Percentiles rank a stretch among this genome's conserved stretches.
These are phyloP conservation scores for Perodicticus potto DNA, from an alignment of 2,797 vertebrate genomes.

Conservation along the genomic window DNA sequence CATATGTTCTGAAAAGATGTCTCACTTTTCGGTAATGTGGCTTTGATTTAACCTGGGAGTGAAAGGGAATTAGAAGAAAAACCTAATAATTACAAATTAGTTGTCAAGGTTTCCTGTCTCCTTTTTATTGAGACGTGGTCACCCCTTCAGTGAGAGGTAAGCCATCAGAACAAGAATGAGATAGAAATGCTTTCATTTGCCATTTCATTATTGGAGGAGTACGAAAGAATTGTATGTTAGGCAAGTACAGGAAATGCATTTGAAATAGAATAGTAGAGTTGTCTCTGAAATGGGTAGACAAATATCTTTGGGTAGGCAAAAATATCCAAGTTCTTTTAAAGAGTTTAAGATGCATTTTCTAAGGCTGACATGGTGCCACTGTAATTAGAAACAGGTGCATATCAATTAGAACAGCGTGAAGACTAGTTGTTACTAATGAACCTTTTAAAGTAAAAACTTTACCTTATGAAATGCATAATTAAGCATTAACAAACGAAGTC, in stretches of 20 bases:
- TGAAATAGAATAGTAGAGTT: constrained; percentile 10
- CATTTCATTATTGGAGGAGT: background rate
- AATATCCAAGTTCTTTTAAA: constrained; percentile 65
- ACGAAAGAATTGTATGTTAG: background rate
- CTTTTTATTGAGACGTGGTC: background rate
- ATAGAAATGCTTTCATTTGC: background rate
- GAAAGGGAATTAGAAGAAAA: constrained; percentile 4
- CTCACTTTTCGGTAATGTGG: background rate
- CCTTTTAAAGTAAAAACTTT: constrained; percentile 83
- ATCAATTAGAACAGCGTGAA: constrained; percentile 81
- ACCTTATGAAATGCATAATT: constrained; percentile 88
- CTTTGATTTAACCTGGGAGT: constrained; percentile 34
- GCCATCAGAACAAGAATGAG: constrained; percentile 27
- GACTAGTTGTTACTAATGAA: constrained; percentile 86
- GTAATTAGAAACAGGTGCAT: constrained; percentile 86
- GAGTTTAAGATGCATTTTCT: constrained; percentile 76
- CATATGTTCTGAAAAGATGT: constrained; percentile 13
- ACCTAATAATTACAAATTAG: background rate
- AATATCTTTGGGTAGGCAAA: constrained; percentile 46
- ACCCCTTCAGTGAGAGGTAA: background rate
- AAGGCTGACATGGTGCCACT: constrained; percentile 80
- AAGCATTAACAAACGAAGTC: constrained; percentile 85
- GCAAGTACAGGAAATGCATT: constrained; percentile 26
- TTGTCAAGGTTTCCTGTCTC: background rate
- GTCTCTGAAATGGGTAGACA: constrained; percentile 40